Evolutionary conservation across 2,113 vertebrate genomes (phyloP), one percentile per base, ranked within the genome.

Genomic region (Microtus oregoni): DNA sequence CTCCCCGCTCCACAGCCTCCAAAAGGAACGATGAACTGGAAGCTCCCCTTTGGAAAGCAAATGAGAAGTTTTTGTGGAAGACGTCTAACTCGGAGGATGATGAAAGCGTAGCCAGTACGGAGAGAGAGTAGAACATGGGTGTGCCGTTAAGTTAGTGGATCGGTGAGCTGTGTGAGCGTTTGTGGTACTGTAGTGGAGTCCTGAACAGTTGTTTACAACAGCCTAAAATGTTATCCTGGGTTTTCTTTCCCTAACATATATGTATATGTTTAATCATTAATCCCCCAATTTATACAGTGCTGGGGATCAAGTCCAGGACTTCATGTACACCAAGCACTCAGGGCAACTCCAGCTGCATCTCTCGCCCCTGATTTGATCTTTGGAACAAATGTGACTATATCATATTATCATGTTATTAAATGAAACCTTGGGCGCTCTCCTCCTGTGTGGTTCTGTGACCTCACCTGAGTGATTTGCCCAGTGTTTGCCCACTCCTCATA

Each of bases 61-160:
- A 99, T 73, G 99, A 99, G 22, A 99, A 99, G 63, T 99, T 99
- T 98, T 93, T 99, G 5, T 99, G 99, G 99, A 99, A 99, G 97
- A 99, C 98, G 96, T 89, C 95, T 65, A 89, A 87, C 86, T 79
- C 67, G 70, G 76, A 85, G 96, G 86, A 75, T 73, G 94, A 96
- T 95, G 89, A 97, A 87, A 94, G 32, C 61, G 52, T 81, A 65
- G 32, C 68, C 91, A 81, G 67, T 89, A 70, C 11, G 3, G 78
- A 95, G 52, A 96, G 17, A 63, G 50, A 96, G 26, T 90, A 41
- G 87, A 19, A 0, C 10, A 0, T 90, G 30, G 76, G 79, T 9
- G 26, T n/a, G 3, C 38, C 70, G n/a, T 32, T 35, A 28, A 76
- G 38, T 77, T 14, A 12, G 7, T 55, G 0, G 10, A 17, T 32